phyloP scores from a whole-genome alignment of 1,140 invertebrate species.

The Anoplolepis gracilipes region DNA sequence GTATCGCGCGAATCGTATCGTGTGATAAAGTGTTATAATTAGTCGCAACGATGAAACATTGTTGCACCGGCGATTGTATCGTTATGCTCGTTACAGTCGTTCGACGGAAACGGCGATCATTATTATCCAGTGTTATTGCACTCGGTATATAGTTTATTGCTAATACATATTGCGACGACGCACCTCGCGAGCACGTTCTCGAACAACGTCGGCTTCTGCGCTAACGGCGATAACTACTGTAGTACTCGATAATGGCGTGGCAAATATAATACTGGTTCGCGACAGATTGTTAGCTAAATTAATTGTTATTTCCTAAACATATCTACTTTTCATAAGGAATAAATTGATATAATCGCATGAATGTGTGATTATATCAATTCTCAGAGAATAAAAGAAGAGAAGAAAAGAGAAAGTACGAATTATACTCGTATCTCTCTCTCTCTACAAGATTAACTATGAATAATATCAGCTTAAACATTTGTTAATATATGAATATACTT shows the following conservation, averaged over 20 bases:
- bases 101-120: constrained; percentile 35
- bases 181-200: constrained; percentile 47
- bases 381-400: too few species aligned
- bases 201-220: constrained; percentile 42
- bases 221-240: constrained; percentile 55
- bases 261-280: constrained; percentile 29
- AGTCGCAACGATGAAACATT: constrained; percentile 51
- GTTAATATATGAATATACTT: not conserved
- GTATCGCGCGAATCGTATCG: constrained; percentile 31
- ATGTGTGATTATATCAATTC: not conserved
- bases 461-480: not conserved
- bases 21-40: constrained; percentile 53
- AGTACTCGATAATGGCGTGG: constrained; percentile 52
- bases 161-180: constrained; percentile 36
- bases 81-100: constrained; percentile 55
- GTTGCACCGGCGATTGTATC: constrained; percentile 53
- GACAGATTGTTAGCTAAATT: constrained; percentile 47
- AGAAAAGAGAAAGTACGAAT: not conserved
- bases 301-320: constrained; percentile 41
- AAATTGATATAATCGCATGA: not conserved
- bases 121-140: constrained; percentile 60
- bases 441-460: not conserved
- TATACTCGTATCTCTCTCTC: too few species aligned
- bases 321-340: constrained; percentile 2
- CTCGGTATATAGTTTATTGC: constrained; percentile 56